A percentile compares a stretch with the other conserved stretches of the same genome.
These are phyloP conservation scores for Serinus canaria DNA, from an alignment of 2,113 vertebrate species.

Conservation along the genomic window DNA sequence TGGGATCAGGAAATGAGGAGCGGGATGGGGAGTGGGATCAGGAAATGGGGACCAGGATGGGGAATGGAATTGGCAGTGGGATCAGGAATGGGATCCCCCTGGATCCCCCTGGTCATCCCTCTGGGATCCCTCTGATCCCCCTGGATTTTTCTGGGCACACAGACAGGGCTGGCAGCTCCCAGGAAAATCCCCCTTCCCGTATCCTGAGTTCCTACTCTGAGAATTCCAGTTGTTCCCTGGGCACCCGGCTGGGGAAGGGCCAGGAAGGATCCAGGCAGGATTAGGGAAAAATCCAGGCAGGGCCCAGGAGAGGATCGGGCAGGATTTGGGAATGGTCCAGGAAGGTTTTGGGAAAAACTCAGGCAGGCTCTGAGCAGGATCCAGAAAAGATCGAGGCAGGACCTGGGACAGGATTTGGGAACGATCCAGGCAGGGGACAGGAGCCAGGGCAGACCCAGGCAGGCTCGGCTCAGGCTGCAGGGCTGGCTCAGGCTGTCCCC, in stretches of 20 bases:
- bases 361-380: background rate
- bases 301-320: accelerated
- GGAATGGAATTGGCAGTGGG: no score
- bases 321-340: background rate
- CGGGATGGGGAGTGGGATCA: no score
- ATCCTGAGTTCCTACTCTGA: background rate
- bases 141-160: background rate
- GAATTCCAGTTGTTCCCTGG: background rate
- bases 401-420: no score
- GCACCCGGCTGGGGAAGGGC: no score
- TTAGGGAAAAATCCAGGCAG: background rate
- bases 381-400: background rate
- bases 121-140: background rate
- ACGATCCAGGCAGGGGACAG: no score
- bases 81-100: background rate
- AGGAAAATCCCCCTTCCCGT: background rate
- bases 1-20: background rate
- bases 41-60: no score
- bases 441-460: no score
- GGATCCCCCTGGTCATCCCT: background rate
- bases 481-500: background rate
- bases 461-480: no score
- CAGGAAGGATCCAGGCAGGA: background rate
- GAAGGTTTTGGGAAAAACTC: no score
- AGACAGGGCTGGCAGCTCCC: background rate